These are phyloP conservation scores for Stenodema calcarata DNA, from an alignment of 2,888 invertebrate species.

Conservation along the genomic window DNA sequence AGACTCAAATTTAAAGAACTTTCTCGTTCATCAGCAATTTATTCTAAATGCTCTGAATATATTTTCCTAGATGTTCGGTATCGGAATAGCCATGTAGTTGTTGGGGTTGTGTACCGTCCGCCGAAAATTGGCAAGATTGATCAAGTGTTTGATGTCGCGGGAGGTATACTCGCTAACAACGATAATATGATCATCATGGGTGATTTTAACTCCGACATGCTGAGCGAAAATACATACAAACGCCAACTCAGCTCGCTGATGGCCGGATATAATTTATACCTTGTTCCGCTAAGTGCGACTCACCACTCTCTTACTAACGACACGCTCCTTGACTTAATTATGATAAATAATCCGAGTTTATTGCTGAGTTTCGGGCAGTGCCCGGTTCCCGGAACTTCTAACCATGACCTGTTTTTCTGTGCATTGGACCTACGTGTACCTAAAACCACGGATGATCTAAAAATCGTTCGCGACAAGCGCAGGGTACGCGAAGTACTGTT, in stretches of 20 bases:
- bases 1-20: neutral
- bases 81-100: neutral
- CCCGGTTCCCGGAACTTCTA: neutral
- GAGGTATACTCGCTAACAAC: neutral
- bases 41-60: neutral
- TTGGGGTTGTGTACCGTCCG: neutral
- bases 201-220: constrained; percentile 1
- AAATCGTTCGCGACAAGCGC: no score
- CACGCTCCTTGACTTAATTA: neutral
- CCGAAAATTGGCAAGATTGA: neutral
- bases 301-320: neutral
- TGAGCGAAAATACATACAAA: neutral
- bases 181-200: neutral
- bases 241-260: neutral
- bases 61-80: neutral
- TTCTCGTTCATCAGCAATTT: neutral
- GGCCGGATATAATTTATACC: neutral
- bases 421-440: neutral
- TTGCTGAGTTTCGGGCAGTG: neutral
- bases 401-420: constrained; percentile 7
- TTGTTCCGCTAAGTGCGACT: neutral
- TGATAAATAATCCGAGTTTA: neutral
- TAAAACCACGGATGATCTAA: no score
- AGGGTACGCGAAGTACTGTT: no score
- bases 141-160: neutral